Evolutionary conservation across 2,797 vertebrate genomes (phyloP).

Genomic region (Chelmon rostratus): DNA sequence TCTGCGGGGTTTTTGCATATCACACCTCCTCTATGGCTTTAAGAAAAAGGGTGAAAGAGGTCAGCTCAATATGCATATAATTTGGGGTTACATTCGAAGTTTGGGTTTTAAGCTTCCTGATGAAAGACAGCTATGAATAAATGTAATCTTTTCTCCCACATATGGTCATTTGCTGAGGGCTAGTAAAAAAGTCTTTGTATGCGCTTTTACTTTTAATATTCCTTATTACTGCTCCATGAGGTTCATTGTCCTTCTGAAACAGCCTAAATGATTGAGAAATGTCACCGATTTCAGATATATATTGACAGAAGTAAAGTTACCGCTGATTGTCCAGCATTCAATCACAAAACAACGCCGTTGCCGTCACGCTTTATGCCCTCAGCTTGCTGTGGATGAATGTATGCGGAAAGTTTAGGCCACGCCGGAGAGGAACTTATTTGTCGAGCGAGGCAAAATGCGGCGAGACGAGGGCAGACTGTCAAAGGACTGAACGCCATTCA

Average conservation of each 20-base stretch:
- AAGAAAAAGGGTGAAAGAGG: slow-evolving; percentile 81
- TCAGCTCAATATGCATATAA: slow-evolving; percentile 86
- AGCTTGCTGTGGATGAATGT: slow-evolving; percentile 34
- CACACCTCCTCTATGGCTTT: slow-evolving; percentile 79
- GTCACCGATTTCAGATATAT: slow-evolving; percentile 48
- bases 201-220: slow-evolving; percentile 68
- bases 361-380: slow-evolving; percentile 6
- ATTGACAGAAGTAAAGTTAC: slow-evolving; percentile 29
- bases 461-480: slow-evolving; percentile 79
- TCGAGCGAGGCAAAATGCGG: slow-evolving; percentile 75
- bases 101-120: slow-evolving; percentile 85
- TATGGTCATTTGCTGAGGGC: slow-evolving; percentile 81
- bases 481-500: slow-evolving; percentile 83
- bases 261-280: slow-evolving; percentile 33
- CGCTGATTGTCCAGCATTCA: neutral
- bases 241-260: slow-evolving; percentile 67
- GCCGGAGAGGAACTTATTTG: slow-evolving; percentile 75
- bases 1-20: slow-evolving; percentile 80
- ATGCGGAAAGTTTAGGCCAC: slow-evolving; percentile 72
- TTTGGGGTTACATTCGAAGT: slow-evolving; percentile 84
- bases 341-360: slow-evolving; percentile 13
- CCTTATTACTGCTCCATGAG: slow-evolving; percentile 64
- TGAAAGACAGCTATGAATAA: slow-evolving; percentile 85
- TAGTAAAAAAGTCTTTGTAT: slow-evolving; percentile 76
- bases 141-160: slow-evolving; percentile 83